Evolutionary conservation across 2,113 vertebrate genomes (phyloP).

Genomic region (Campylomormyrus numenius): DNA sequence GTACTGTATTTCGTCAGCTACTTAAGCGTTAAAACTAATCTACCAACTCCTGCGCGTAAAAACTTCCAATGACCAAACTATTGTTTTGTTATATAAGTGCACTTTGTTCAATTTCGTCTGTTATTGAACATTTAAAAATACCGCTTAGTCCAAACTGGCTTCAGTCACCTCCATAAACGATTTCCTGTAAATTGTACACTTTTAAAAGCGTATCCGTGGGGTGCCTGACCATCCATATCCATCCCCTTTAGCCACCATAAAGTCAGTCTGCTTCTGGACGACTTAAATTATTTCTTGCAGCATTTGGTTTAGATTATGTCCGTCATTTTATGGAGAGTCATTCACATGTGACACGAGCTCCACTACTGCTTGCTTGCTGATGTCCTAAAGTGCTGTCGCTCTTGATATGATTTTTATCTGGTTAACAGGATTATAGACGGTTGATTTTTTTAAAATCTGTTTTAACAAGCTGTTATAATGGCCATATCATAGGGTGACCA

Average conservation of each 20-base stretch:
- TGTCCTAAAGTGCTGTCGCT: too few species aligned
- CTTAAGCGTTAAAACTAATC: not conserved
- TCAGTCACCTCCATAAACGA: not conserved
- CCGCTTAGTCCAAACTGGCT: not conserved
- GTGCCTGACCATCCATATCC: not conserved
- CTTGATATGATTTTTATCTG: too few species aligned
- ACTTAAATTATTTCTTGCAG: not conserved
- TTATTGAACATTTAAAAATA: not conserved
- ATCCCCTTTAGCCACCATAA: not conserved
- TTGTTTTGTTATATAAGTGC: not conserved
- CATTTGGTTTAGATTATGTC: not conserved
- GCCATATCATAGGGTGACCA: too few species aligned
- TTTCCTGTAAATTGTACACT: not conserved
- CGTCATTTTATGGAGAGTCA: not conserved
- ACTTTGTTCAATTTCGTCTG: not conserved
- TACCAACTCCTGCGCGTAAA: not conserved
- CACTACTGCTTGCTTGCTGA: too few species aligned
- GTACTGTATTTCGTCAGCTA: not conserved
- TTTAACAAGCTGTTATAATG: too few species aligned
- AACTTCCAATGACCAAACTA: not conserved
- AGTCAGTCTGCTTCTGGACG: not conserved
- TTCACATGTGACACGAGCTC: too few species aligned
- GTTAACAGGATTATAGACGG: too few species aligned
- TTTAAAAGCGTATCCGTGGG: not conserved
- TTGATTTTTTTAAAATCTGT: too few species aligned